These are phyloP conservation scores for Saccopteryx leptura DNA, from an alignment of 2,113 vertebrate species.

Conservation along the genomic window DNA sequence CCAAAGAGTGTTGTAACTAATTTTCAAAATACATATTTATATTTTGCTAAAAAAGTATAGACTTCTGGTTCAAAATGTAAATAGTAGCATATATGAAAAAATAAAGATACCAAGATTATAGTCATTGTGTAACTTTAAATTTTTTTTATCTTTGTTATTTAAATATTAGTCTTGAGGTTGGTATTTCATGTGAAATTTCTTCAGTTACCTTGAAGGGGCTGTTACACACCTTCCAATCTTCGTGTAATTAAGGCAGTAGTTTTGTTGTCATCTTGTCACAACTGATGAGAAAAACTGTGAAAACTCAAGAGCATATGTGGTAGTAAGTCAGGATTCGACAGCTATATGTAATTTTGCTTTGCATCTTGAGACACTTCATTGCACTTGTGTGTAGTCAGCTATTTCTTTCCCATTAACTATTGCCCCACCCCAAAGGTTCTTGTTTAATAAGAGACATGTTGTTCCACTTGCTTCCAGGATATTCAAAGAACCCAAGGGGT, in stretches of 20 bases:
- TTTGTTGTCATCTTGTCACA: conserved; percentile 85
- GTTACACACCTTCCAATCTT: conserved; percentile 82
- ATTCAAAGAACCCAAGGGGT: not conserved
- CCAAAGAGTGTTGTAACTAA: not conserved
- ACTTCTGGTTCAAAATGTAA: conserved; percentile 42
- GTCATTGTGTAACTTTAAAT: conserved; percentile 51
- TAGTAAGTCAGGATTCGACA: conserved; percentile 66
- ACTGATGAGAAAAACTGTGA: conserved; percentile 77
- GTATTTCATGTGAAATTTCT: conserved; percentile 66
- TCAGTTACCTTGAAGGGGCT: conserved; percentile 75
- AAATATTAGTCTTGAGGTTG: conserved; percentile 60
- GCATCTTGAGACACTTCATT: conserved; percentile 35
- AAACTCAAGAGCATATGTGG: conserved; percentile 66
- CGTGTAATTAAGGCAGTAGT: conserved; percentile 82
- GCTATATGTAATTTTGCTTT: conserved; percentile 65
- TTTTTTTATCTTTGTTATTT: conserved; percentile 69
- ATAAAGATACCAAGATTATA: conserved; percentile 21
- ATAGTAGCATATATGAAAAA: not conserved
- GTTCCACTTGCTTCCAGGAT: not conserved
- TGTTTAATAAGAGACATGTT: not conserved
- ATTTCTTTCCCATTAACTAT: conserved; percentile 16
- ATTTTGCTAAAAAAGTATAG: not conserved
- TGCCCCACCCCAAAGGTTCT: not conserved
- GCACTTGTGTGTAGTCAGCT: conserved; percentile 42
- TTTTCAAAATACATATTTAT: conserved; percentile 45